A percentile compares a stretch with the other conserved stretches of the same genome.
These are phyloP conservation scores for Drosophila koepferae DNA, from an alignment of 2,888 invertebrate genomes.

Conservation along the genomic window DNA sequence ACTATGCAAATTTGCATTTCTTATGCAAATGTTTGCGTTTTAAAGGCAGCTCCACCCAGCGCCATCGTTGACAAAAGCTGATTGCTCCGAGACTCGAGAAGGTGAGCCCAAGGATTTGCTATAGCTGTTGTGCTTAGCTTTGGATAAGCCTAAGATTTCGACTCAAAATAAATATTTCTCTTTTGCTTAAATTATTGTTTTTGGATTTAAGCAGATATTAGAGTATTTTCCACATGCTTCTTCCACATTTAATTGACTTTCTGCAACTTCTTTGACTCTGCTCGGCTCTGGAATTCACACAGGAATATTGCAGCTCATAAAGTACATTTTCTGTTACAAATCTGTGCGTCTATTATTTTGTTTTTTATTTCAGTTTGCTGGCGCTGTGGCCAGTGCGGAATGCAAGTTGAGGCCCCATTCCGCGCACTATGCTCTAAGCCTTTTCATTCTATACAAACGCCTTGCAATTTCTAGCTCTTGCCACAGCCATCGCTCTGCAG, in stretches of 20 bases:
- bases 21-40: conserved; percentile 65
- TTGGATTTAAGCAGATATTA: not conserved
- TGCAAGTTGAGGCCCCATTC: conserved; percentile 21
- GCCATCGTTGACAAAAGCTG: conserved; percentile 28
- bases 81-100: conserved; percentile 4
- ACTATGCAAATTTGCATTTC: conserved; percentile 65
- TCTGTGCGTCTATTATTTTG: conserved; percentile 30
- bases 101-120: conserved; percentile 11
- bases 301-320: conserved; percentile 35
- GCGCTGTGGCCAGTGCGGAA: conserved; percentile 26
- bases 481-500: conserved; percentile 25
- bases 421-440: conserved; percentile 37
- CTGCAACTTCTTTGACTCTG: not conserved
- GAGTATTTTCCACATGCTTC: not conserved
- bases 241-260: not conserved
- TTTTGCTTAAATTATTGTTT: not conserved
- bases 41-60: conserved; percentile 36
- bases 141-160: conserved; percentile 2
- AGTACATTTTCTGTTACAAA: conserved; percentile 54
- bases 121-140: conserved; percentile 22
- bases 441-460: conserved; percentile 61
- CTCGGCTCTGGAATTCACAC: conserved; percentile 20
- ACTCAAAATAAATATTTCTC: conserved; percentile 4
- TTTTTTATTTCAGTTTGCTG: conserved; percentile 15
- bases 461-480: conserved; percentile 63